phyloP scores from a whole-genome alignment of 2,113 vertebrate genomes.

The Notechis scutatus region DNA sequence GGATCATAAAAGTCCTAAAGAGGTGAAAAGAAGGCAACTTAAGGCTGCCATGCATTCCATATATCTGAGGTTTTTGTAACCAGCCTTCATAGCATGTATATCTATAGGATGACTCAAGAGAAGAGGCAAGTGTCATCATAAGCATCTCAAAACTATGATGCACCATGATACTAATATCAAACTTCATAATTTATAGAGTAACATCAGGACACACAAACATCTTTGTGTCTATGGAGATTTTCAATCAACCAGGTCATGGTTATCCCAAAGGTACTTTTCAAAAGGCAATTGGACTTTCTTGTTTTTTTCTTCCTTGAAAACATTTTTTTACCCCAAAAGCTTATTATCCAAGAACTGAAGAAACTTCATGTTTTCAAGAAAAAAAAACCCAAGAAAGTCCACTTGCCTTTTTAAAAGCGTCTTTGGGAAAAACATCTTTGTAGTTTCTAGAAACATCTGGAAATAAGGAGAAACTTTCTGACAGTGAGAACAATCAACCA shows the following conservation, averaged over 20 bases:
- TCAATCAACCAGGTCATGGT: not conserved
- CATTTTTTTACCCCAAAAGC: not conserved
- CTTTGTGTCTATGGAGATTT: not conserved
- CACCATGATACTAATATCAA: not conserved
- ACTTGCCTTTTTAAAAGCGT: not conserved
- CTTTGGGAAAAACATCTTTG: not conserved
- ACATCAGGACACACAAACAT: not conserved
- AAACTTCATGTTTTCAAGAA: not conserved
- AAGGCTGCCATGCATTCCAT: not conserved
- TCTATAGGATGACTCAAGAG: not conserved
- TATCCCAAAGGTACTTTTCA: not conserved
- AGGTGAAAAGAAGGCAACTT: not conserved
- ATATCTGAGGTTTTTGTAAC: not conserved
- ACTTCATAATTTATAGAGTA: not conserved
- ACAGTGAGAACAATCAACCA: no score
- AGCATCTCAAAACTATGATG: not conserved
- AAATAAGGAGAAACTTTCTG: no score
- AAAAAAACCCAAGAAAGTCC: not conserved
- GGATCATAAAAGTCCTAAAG: not conserved
- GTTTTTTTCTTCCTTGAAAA: not conserved
- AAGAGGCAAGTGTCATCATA: not conserved
- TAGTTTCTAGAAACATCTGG: not conserved
- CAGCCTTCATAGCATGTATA: not conserved
- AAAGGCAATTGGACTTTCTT: not conserved
- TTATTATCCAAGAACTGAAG: not conserved